Percentiles rank a stretch among this genome's conserved stretches.
Conservation (phyloP, 1,140 invertebrate genomes). For the Drosophila auraria region DNA sequence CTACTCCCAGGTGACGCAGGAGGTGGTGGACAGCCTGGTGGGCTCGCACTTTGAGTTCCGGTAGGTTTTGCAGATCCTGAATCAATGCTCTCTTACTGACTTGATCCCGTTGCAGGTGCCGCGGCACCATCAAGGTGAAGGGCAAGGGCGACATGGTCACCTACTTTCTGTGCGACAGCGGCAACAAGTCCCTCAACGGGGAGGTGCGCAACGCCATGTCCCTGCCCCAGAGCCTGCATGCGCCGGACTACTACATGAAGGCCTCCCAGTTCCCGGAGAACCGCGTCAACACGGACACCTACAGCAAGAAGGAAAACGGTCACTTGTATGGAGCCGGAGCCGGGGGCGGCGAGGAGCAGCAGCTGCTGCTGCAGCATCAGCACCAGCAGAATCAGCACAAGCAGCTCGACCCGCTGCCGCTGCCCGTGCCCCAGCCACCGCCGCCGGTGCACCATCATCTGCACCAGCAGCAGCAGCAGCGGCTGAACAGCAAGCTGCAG, state of each 20-base stretch:
- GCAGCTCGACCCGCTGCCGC: slow-evolving; percentile 50
- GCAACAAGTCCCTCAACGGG: slow-evolving; percentile 75
- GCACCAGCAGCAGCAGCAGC: slow-evolving; percentile 78
- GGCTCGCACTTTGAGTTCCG: slow-evolving; percentile 84
- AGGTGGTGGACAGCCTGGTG: slow-evolving; percentile 87
- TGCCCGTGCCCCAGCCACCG: slow-evolving; percentile 42
- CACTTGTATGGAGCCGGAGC: slow-evolving; percentile 51
- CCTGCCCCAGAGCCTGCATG: slow-evolving; percentile 59
- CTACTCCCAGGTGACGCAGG: slow-evolving; percentile 94
- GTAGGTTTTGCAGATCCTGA: slow-evolving; percentile 5
- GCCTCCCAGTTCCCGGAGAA: slow-evolving; percentile 78
- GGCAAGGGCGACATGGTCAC: slow-evolving; percentile 98
- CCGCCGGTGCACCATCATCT: slow-evolving; percentile 63
- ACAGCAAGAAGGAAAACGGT: slow-evolving; percentile 78
- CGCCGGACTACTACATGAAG: slow-evolving; percentile 80
- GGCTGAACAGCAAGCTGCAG: slow-evolving; percentile 75
- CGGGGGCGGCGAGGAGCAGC: slow-evolving; percentile 64
- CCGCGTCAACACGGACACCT: slow-evolving; percentile 78
- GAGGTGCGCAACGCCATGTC: slow-evolving; percentile 82
- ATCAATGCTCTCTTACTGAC: too few species aligned
- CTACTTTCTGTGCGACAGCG: slow-evolving; percentile 92
- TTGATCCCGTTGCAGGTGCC: slow-evolving; percentile 86
- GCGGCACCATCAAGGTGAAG: slow-evolving; percentile 96
- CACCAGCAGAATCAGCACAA: slow-evolving; percentile 63
- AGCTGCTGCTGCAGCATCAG: slow-evolving; percentile 66